Conservation (phyloP, 2,113 vertebrate species). For the Triplophysa tibetana region DNA sequence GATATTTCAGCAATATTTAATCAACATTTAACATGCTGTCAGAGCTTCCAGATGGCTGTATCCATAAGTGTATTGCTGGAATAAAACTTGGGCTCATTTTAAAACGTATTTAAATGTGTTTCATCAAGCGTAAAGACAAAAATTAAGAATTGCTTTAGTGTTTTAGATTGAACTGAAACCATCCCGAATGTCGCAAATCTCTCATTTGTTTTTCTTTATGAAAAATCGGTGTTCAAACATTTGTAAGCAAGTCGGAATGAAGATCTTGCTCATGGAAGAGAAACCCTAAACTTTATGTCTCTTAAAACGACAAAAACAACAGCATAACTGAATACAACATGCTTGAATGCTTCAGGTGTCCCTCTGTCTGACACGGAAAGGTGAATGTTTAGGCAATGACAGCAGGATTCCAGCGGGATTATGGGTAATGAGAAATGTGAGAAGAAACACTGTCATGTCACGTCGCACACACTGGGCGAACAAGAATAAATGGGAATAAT, state of each 20-base stretch:
- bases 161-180: background rate
- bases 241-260: too few relatives aligned
- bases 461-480: background rate
- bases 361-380: background rate
- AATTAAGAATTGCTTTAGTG: background rate
- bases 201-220: background rate
- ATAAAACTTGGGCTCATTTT: background rate
- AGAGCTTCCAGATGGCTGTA: background rate
- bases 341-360: background rate
- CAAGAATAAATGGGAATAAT: slow-evolving; percentile 29
- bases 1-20: background rate
- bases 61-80: background rate
- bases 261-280: too few relatives aligned
- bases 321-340: too few relatives aligned
- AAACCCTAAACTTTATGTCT: too few relatives aligned
- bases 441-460: slow-evolving; percentile 30
- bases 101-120: background rate
- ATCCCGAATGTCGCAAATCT: background rate
- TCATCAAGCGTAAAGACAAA: background rate
- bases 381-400: background rate
- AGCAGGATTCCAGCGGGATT: background rate
- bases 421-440: slow-evolving; percentile 1
- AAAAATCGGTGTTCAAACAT: too few relatives aligned
- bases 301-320: too few relatives aligned
- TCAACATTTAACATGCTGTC: background rate